These are phyloP conservation scores for Sminthurinus signatus DNA, from an alignment of 1,140 invertebrate species.

Conservation along the genomic window DNA sequence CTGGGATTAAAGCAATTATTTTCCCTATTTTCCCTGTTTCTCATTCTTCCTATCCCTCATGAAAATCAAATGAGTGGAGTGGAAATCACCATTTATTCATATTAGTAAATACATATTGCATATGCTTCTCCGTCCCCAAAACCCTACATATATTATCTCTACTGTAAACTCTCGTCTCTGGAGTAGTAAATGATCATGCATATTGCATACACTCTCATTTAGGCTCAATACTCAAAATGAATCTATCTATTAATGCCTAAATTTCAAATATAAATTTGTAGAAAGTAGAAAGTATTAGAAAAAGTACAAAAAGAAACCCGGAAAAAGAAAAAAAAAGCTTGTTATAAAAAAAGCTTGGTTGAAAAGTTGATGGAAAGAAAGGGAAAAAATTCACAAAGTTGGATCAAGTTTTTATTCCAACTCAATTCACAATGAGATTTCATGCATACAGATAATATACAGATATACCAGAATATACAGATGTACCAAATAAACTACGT, in stretches of 20 bases:
- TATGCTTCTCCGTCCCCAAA: too few species aligned
- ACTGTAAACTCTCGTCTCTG: too few species aligned
- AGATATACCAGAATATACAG: too few species aligned
- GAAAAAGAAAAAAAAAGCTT: background rate
- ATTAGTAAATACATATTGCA: background rate
- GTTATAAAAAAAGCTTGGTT: background rate
- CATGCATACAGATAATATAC: background rate
- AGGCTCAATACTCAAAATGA: background rate
- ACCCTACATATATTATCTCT: too few species aligned
- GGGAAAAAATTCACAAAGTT: constrained; percentile 10
- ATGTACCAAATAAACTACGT: too few species aligned
- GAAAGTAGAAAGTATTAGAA: background rate
- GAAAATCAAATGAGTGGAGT: background rate
- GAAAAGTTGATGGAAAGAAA: background rate
- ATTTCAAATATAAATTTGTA: background rate
- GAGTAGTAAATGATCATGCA: too few species aligned
- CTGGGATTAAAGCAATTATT: constrained; percentile 24
- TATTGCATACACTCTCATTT: too few species aligned
- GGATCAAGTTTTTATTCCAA: constrained; percentile 28
- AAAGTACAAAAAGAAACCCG: background rate
- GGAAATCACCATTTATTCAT: background rate
- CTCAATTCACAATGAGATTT: constrained; percentile 23
- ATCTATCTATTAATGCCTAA: background rate
- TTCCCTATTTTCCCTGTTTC: too few species aligned
- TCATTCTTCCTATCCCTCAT: background rate